Base-by-base conservation (phyloP, 2,888 invertebrate genomes). In the Synanthedon formicaeformis region DNA sequence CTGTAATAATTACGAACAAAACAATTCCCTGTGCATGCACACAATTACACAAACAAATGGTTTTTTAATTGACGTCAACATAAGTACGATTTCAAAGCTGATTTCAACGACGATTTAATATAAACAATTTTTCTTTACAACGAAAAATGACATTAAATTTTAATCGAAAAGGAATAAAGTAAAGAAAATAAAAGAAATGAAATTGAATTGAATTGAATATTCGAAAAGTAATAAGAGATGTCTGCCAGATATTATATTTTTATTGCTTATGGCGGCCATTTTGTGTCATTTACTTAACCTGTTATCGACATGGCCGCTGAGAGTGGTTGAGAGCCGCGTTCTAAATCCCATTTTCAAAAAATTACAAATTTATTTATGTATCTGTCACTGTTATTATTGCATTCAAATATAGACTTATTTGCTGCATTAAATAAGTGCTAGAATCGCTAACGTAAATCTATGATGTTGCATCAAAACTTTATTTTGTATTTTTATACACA, bases 201-300 rank as follows among this genome's bases (percentile, higher is more conserved):
- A 65, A 64, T 69, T 67, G 71, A 74, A 78, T 78, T 75, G 67
- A 74, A 78, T 78, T 75, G 71, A 75, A 76, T 73, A 75, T 77
- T 75, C 69, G 67, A 66, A 74, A 73, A 73, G 72, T 69, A 75
- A 73, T 75, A 74, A 71, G 69, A 63, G 66, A 66, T 65, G 68
- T 67, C 66, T 66, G 71, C 62, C 63, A 65, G 64, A 63, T 73
- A 77, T 78, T 71, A 73, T 45, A 14, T 71, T 73, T 72, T 75
- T 78, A 77, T 73, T 73, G 59, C 66, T 62, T 60, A 71, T 67
- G 70, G 66, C 69, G 65, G 71, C 69, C 72, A 78, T 79, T 80
- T 75, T 79, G 67, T 78, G 74, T 78, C 79, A 79, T 79, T 81
- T 77, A 79, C 79, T 81, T 79, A 79, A 78, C 75, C 79, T 77